Base-by-base conservation (phyloP, 1,140 invertebrate genomes). In the Muscidifurax raptorellus region DNA sequence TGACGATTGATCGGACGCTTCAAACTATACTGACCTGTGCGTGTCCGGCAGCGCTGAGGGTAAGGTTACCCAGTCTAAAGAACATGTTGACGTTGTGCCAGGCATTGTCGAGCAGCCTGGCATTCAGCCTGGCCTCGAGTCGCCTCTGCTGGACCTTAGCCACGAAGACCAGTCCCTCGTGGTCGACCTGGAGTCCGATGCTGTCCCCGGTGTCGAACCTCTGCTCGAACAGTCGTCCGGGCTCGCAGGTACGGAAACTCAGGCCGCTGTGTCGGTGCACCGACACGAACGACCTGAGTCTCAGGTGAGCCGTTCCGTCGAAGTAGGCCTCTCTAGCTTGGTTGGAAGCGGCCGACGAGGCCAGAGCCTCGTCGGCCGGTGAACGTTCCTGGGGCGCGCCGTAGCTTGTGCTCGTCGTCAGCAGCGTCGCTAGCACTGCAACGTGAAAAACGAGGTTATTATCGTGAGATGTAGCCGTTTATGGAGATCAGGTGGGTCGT, bases 71-170 rank as follows among this genome's bases (percentile, higher is more conserved):
- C 40, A 95, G 92, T 86, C 94, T 93, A 87, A 94, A 96, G 64
- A 95, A 91, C 22, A 97, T 91, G 88, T 95, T 95, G n/a, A 96
- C 95, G 87, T 94, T 95, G 91, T 97, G 96, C 97, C 97, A 97
- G 87, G 93, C 94, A 92, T 97, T 97, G 92, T 97, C 95, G 18
- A 97, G 92, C 81, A 96, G 94, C 86, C 95, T 94, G 47, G 94
- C 95, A 76, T 93, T 93, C n/a, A 97, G 91, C 76, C 91, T 93
- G 1, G 95, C 94, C 84, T 96, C 95, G 87, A 95, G 95, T 40
- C 93, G 92, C 86, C 90, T 94, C 89, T 89, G 94, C 90, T 87
- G 90, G 7, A 93, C 94, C 27, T 94, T 94, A 32, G 95, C 94
- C 83, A 94, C 93, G 90, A 96, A 95, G 66, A 95, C 92, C 76